Base-by-base conservation (phyloP, 2,797 vertebrate species). In the Coregonus suidteri region DNA sequence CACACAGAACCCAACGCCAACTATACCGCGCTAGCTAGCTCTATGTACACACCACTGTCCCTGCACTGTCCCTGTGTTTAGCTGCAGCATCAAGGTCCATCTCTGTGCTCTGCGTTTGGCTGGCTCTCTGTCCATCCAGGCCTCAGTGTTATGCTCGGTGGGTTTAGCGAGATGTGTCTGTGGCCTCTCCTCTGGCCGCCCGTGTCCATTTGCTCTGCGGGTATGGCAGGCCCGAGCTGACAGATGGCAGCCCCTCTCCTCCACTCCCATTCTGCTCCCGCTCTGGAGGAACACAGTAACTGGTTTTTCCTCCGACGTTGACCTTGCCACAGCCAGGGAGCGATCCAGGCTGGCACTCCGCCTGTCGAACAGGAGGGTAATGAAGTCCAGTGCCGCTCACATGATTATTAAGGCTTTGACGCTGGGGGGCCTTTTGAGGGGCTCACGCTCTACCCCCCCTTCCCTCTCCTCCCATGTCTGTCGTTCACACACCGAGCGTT, bases 311-410 rank as follows among this genome's bases (percentile, higher is more conserved):
- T 94, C 91, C 90, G 93, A 91, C 94, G 93, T 94, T 95, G 94
- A 95, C 94, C 94, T 95, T 95, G 94, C 94, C 94, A 89, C 92
- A 93, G 93, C 93, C 93, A 93, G 93, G 93, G 92, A 94, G 93
- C 91, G 90, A 93, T 92, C 91, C 91, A 85, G 92, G 90, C 93
- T 95, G 94, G 94, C 94, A 92, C 89, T 90, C 88, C 85, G 93
- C 94, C 94, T 92, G 92, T 91, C 88, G 93, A 93, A 93, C 94
- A 93, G 93, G 92, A 94, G 93, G 93, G 93, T 93, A 93, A 94
- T 94, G 93, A 94, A 93, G 93, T 94, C 93, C 93, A 93, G 93
- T 91, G 90, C 92, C 92, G 90, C 93, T 94, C 93, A 93, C 93
- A 94, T 94, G 92, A 93, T 92, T 93, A 94, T 94, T 93, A 93